Evolutionary conservation across 2,888 invertebrate genomes (phyloP), one percentile per base, ranked within the genome.

Genomic region (Caenorhabditis doughertyi): DNA sequence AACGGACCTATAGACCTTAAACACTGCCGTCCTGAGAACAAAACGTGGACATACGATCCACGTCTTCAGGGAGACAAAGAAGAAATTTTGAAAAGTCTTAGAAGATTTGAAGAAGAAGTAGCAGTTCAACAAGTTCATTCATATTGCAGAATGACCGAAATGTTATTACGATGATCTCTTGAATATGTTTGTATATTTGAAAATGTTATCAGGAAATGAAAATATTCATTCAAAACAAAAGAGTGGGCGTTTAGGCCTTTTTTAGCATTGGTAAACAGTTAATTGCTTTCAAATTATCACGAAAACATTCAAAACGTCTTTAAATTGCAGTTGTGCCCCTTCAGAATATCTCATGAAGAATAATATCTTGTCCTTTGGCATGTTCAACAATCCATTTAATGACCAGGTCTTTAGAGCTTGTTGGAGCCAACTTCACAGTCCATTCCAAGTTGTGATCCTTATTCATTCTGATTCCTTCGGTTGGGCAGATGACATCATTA

Each of bases 351-450:
- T 87, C 87, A 5, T 68, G 49, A 65, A 82, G 84, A 16, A 81
- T 83, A 35, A 88, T 56, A 47, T 81, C 82, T 64, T 88, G 83
- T 3, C 64, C 81, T 44, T 84, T 81, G 9, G 88, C 87, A 73
- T 87, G 85, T n/a, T 87, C 88, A 23, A 87, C 80, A 3, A 77
- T 74, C 68, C 80, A 88, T 51, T 86, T 86, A 56, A 88, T 60
- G 13, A 72, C 42, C 13, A 88, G 70, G 47, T 83, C 74, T 49
- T 83, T 68, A 13, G 60, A 44, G 18, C 39, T 60, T 7, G 27
- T 56, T 3, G 62, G 47, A 0, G 47, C 70, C 39, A 80, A 1
- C n/a, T 55, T 51, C 2, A 73, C 62, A n/a, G 87, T 87, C 85
- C 85, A 87, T 67, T 87, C 87, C 51, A 87, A 74, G 64, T 86